phyloP scores from a whole-genome alignment of 2,888 invertebrate genomes.

The Trachelus stipa region DNA sequence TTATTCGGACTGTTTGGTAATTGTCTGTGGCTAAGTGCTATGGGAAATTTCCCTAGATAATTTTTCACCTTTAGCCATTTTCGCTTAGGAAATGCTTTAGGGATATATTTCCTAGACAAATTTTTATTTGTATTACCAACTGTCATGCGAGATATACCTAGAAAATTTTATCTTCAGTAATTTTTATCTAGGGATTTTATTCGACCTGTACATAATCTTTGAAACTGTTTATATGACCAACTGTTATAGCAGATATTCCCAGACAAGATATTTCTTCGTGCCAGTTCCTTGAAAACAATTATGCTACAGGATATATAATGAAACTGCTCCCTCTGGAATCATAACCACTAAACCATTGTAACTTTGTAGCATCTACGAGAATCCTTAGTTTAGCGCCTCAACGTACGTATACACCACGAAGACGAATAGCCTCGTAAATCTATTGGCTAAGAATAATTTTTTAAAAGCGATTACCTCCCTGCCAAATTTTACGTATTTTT shows the following conservation, averaged over 20 bases:
- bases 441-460: conserved; percentile 43
- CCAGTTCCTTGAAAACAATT: conserved; percentile 62
- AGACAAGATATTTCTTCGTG: conserved; percentile 57
- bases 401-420: conserved; percentile 36
- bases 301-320: conserved; percentile 57
- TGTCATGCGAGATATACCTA: conserved; percentile 42
- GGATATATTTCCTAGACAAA: too few relatives aligned
- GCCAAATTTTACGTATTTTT: not conserved
- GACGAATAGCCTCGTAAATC: conserved; percentile 62
- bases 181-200: not conserved
- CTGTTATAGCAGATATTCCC: conserved; percentile 41
- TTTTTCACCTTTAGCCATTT: too few relatives aligned
- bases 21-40: conserved; percentile 42
- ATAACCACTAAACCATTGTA: conserved; percentile 29
- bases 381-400: conserved; percentile 11
- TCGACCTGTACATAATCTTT: conserved; percentile 38
- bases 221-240: conserved; percentile 48
- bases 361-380: conserved; percentile 9
- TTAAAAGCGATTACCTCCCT: not conserved
- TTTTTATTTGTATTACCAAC: conserved; percentile 42
- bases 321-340: conserved; percentile 46
- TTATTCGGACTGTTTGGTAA: conserved; percentile 32
- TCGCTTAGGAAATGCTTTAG: too few relatives aligned
- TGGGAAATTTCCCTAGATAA: conserved; percentile 52
- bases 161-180: conserved; percentile 5